These are phyloP conservation scores for Liparis tanakae DNA, from an alignment of 2,797 vertebrate species.

Conservation along the genomic window DNA sequence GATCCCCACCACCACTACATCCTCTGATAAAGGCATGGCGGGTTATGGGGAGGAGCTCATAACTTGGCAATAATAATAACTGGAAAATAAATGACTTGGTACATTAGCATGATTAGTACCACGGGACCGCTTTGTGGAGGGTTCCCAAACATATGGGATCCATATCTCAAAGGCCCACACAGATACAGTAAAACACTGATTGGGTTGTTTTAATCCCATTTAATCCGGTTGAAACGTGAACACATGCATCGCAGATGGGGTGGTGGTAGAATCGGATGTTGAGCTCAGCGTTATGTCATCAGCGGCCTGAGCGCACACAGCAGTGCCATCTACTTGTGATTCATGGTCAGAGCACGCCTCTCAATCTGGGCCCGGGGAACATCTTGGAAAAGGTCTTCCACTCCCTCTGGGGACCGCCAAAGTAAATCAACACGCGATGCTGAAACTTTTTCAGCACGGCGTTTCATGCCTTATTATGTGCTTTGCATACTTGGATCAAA, in stretches of 20 bases:
- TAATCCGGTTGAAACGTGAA: constrained; percentile 31
- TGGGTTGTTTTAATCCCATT: constrained; percentile 25
- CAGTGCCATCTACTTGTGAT: constrained; percentile 60
- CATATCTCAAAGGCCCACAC: constrained; percentile 8
- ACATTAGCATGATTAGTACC: neutral
- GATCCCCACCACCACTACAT: neutral
- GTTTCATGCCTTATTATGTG: neutral
- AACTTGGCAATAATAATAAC: neutral
- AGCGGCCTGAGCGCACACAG: constrained; percentile 12
- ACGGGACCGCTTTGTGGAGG: neutral
- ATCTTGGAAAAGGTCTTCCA: constrained; percentile 43
- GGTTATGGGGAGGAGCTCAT: neutral
- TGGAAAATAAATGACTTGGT: neutral
- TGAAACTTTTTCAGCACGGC: neutral
- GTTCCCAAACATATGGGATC: constrained; percentile 5
- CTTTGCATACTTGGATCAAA: neutral
- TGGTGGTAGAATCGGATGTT: constrained; percentile 6
- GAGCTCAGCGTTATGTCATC: constrained; percentile 52
- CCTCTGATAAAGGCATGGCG: neutral
- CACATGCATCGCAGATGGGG: constrained; percentile 45
- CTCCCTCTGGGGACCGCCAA: constrained; percentile 71
- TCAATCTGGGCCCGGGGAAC: neutral
- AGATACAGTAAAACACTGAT: constrained; percentile 1
- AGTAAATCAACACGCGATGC: constrained; percentile 30
- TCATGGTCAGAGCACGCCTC: constrained; percentile 32